Base-by-base conservation (phyloP, 2,888 invertebrate genomes). In the Tenodera sinensis region DNA sequence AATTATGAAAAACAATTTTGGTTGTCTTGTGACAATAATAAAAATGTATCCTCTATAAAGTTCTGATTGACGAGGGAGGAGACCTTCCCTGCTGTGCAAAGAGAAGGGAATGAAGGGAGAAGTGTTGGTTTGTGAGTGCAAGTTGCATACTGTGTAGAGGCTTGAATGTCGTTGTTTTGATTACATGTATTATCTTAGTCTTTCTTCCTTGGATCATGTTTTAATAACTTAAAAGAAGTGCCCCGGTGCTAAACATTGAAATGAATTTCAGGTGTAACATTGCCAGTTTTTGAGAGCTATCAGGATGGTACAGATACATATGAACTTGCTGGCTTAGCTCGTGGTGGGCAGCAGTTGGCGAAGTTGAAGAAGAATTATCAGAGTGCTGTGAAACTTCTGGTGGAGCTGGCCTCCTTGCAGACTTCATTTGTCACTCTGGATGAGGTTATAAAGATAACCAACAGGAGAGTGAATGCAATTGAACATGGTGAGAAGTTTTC, bases 341-440 rank as follows among this genome's bases (percentile, higher is more conserved):
- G 99, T 92, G 99, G 99, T 93, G 99, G 99, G 42, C 99, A 99
- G 92, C 99, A 99, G 93, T 95, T 99, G 91, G 96, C 98, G 83
- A 98, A 98, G 93, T 94, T 99, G 92, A 99, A 99, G 95, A 99
- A 99, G 94, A 99, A 99, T 94, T 99, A 98, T 94, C 97, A 98
- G 92, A 98, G 97, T 92, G 99, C 99, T 34, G 97, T 99, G 0
- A 98, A 99, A 93, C 94, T 99, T 90, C 94, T 99, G 90, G 99
- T 99, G 0, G 98, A 99, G 93, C 94, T 99, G 92, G 99, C 99
- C 2, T 99, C 99, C 0, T 94, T 99, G 92, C 99, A 99, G 94
- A 99, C 99, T 0, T 98, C 99, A 3, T 99, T 99, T 93, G 98
- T 99, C 27, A 99, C 99, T 34, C 95, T 99, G 87, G 99, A 99